Evolutionary conservation across 2,888 invertebrate species (phyloP), one percentile per base, ranked within the genome.

Genomic region (Patella pellucida): DNA sequence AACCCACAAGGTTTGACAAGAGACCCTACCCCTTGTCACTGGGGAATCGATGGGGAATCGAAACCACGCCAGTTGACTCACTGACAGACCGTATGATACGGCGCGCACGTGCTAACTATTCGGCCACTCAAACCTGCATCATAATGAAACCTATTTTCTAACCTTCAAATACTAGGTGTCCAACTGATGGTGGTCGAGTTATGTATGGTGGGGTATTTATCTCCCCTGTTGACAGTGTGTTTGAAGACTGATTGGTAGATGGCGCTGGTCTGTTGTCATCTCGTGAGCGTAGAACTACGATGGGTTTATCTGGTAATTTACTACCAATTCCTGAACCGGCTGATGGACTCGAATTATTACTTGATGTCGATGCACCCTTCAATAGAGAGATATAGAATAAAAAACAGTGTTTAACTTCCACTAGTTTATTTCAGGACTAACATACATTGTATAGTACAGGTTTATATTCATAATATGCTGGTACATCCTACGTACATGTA

Each of bases 201-300:
- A 76, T 71, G 41, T 41, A 9, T 19, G 78, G 54, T 52, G 79
- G 75, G n/a, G 19, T 14, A 71, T 76, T 71, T 41, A 77, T 50
- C 68, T 79, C 80, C 71, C 75, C 78, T 72, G 76, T 16, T 15
- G 67, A 51, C 23, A 72, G 15, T 12, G 52, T 50, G 7, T 72
- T 74, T 16, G 76, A 54, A 11, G 75, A 31, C 3, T 67, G n/a
- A 3, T 69, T 27, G 12, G 76, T 31, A 9, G 56, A 52, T 2
- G 75, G 68, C 1, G 75, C 3, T 11, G 73, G 52, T 1, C 78
- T 73, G 15, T 71, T 78, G 23, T 84, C 85, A 14, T 85, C 85
- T 51, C 84, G 74, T 5, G 82, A 77, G 31, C 81, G 82, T 23
- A 85, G 71, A 15, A 85, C 82, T 67, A 83, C 83, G 19, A 85